A percentile compares a stretch with the other conserved stretches of the same genome.
phyloP scores from a whole-genome alignment of 2,113 vertebrate species.

The Ursus arctos region DNA sequence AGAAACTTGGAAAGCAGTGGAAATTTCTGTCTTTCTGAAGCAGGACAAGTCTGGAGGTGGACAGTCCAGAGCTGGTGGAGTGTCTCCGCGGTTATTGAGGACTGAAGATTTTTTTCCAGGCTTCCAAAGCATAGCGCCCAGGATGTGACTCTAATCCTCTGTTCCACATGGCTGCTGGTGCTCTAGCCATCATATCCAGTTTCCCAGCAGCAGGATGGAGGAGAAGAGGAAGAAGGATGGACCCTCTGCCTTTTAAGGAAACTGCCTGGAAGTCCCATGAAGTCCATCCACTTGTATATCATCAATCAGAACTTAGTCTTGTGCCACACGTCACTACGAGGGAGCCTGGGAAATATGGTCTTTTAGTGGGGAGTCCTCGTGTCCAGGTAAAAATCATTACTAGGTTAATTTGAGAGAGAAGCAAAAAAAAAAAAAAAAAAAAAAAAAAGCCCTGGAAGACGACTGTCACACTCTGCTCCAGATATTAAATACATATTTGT shows the following conservation, averaged over 20 bases:
- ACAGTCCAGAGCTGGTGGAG: neutral
- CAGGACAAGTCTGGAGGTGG: neutral
- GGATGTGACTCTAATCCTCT: neutral
- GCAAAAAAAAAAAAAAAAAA: neutral
- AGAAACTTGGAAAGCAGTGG: conserved; percentile 9
- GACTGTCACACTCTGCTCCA: neutral
- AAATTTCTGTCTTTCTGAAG: conserved; percentile 40
- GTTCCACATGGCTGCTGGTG: neutral
- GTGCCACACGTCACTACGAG: neutral
- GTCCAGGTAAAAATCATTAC: neutral
- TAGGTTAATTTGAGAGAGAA: conserved; percentile 41
- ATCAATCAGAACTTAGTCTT: neutral
- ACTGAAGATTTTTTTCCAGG: neutral
- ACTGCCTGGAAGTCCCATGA: neutral
- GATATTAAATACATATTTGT: neutral
- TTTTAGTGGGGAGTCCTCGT: neutral
- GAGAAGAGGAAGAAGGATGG: neutral
- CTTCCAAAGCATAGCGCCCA: neutral
- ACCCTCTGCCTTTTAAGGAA: neutral
- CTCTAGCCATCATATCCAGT: neutral
- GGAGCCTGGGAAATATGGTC: neutral
- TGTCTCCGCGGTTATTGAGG: neutral
- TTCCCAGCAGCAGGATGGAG: neutral
- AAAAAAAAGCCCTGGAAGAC: neutral
- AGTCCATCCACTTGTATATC: neutral